phyloP scores from a whole-genome alignment of 2,888 invertebrate genomes.

The Parapristionchus giblindavisi region DNA sequence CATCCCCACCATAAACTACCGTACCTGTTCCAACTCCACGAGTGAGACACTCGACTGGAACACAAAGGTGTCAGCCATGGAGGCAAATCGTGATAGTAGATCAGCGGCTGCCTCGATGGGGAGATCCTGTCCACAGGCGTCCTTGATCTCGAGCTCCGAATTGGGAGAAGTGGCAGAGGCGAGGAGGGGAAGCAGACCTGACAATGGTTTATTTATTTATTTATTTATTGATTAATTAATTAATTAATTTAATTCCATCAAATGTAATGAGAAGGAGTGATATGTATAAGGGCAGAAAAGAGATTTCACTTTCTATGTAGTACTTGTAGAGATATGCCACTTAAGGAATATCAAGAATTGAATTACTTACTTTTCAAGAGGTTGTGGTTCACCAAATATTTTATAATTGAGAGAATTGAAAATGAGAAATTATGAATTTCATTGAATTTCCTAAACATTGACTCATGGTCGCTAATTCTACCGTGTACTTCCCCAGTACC shows the following conservation, averaged over 20 bases:
- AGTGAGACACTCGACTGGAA: conserved; percentile 98
- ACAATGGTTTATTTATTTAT: conserved; percentile 73
- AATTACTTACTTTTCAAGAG: too few species aligned
- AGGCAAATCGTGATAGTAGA: conserved; percentile 95
- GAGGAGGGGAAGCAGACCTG: conserved; percentile 87
- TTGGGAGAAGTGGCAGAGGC: conserved; percentile 98
- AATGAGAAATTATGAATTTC: too few species aligned
- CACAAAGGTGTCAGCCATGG: conserved; percentile 97
- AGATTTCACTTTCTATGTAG: neutral
- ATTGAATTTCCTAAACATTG: neutral
- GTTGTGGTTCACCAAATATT: too few species aligned
- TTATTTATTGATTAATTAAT: conserved; percentile 74
- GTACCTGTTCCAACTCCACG: conserved; percentile 87
- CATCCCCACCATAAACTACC: neutral
- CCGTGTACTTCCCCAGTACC: neutral
- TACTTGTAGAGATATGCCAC: neutral
- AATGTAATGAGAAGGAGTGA: neutral
- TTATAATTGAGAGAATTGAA: too few species aligned
- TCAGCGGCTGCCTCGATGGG: conserved; percentile 96
- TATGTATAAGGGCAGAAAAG: neutral
- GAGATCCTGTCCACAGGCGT: conserved; percentile 78
- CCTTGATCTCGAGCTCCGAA: conserved; percentile 75
- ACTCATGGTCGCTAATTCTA: neutral
- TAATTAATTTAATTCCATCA: neutral
- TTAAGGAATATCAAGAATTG: too few species aligned